Conservation (phyloP, 2,888 invertebrate species). For the Gerris lacustris region DNA sequence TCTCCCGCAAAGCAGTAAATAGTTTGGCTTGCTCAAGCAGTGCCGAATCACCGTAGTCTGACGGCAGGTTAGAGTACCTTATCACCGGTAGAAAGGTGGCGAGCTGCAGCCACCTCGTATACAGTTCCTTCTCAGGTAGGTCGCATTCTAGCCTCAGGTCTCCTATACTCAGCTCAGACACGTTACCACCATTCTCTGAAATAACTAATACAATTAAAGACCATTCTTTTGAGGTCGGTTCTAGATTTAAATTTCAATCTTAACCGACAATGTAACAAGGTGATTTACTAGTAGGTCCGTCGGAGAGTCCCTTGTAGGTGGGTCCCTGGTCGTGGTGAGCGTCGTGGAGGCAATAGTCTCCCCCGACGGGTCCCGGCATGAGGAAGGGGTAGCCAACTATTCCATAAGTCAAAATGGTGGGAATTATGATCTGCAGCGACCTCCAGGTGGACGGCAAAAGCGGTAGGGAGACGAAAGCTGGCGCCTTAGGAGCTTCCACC, state of each 20-base stretch:
- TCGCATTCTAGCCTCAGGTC: slow-evolving; percentile 23
- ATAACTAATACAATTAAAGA: not conserved
- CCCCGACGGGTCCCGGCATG: slow-evolving; percentile 88
- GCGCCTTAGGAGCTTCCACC: slow-evolving; percentile 64
- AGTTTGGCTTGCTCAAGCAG: slow-evolving; percentile 65
- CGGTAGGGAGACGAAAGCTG: slow-evolving; percentile 74
- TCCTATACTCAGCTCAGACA: slow-evolving; percentile 20
- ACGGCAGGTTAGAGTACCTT: slow-evolving; percentile 80
- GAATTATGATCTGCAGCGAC: slow-evolving; percentile 67
- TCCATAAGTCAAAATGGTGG: slow-evolving; percentile 76
- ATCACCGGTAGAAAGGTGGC: slow-evolving; percentile 84
- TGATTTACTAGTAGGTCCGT: not conserved
- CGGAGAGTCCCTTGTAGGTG: slow-evolving; percentile 4
- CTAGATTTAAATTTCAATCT: too few relatives aligned
- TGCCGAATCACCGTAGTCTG: slow-evolving; percentile 61
- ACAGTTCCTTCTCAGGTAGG: slow-evolving; percentile 63
- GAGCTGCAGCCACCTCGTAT: slow-evolving; percentile 80
- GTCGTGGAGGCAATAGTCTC: slow-evolving; percentile 54
- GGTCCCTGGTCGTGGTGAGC: not conserved
- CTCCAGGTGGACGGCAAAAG: slow-evolving; percentile 81
- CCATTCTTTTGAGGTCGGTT: too few relatives aligned
- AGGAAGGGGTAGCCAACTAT: slow-evolving; percentile 86
- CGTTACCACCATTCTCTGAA: not conserved
- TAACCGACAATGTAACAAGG: not conserved
- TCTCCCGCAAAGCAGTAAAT: slow-evolving; percentile 59